Base-by-base conservation (phyloP, 2,888 invertebrate genomes). In the Cyclophora albipunctata region DNA sequence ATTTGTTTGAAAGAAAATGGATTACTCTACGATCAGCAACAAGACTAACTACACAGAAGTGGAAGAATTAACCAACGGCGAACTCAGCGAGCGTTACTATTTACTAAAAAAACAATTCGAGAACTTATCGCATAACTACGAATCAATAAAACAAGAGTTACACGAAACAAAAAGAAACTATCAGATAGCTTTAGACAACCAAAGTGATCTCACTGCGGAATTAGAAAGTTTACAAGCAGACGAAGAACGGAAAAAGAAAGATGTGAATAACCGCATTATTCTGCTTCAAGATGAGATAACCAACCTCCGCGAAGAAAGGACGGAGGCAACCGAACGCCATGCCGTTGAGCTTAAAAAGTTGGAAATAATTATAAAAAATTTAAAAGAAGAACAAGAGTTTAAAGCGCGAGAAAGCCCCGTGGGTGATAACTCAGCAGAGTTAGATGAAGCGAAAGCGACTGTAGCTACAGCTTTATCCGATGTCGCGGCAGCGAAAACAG, bases 21-120 rank as follows among this genome's bases (percentile, higher is more conserved):
- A 89, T 81, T 86, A 81, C 58, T 89, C 89, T 2, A 84, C 82
- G 7, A 75, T 83, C 48, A 86, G 84, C 51, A 87, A 87, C 55
- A 86, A 86, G 69, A 84, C 80, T 3, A 75, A 70, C 51, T 74
- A 64, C 49, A 84, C 82, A 2, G 85, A 81, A 66, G 66, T 63
- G 2, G 86, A 84, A 52, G 85, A 84, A 33, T 52, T 86, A 54
- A 77, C 82, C 2, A 78, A 80, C 49, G 80, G 80, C 7, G 88
- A 88, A 62, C 57, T 89, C 0, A 76, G 66, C 52, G 87, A 88
- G 60, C 76, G 74, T 2, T 86, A 83, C 59, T 82, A 81, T 67
- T 73, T 72, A 48, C 71, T 89, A 2, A 83, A 81, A 63, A 84
- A 82, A 66, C 87, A 88, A 61, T 81, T 73, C 55, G 82, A 86